A percentile compares a stretch with the other conserved stretches of the same genome.
These are phyloP conservation scores for Myripristis murdjan DNA, from an alignment of 2,797 vertebrate genomes.

Conservation along the genomic window DNA sequence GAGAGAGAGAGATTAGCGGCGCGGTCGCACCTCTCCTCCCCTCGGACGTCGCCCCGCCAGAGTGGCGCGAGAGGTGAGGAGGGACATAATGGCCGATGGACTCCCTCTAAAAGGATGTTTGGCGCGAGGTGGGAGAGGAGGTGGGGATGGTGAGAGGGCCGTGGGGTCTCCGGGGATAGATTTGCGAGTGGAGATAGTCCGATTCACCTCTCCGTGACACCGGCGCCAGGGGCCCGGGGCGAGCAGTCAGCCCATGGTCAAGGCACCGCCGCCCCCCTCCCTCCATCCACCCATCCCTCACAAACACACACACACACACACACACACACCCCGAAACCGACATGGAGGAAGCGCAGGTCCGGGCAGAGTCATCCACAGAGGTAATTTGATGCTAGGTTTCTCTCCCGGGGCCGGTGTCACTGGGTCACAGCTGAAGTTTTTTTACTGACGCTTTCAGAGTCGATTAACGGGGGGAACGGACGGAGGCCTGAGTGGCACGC, in stretches of 20 bases:
- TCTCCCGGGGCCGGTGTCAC: conserved; percentile 61
- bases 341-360: conserved; percentile 53
- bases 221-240: conserved; percentile 62
- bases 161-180: conserved; percentile 76
- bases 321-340: conserved; percentile 36
- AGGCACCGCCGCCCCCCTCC: conserved; percentile 30
- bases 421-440: conserved; percentile 69
- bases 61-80: conserved; percentile 76
- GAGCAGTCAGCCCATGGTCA: conserved; percentile 80
- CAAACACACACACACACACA: conserved; percentile 49
- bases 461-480: conserved; percentile 53
- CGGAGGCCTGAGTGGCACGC: conserved; percentile 11
- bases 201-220: conserved; percentile 87
- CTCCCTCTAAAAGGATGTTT: conserved; percentile 81
- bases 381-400: conserved; percentile 63
- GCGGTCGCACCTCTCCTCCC: conserved; percentile 71
- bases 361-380: conserved; percentile 57
- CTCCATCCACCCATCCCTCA: conserved; percentile 27
- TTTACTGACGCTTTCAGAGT: conserved; percentile 67
- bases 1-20: conserved; percentile 67
- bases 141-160: conserved; percentile 68
- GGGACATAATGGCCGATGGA: conserved; percentile 73
- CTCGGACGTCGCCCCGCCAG: conserved; percentile 63
- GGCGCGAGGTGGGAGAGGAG: conserved; percentile 77
- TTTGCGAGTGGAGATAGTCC: conserved; percentile 80